Conservation (phyloP, 2,113 vertebrate species). For the Cyanoliseus patagonus region DNA sequence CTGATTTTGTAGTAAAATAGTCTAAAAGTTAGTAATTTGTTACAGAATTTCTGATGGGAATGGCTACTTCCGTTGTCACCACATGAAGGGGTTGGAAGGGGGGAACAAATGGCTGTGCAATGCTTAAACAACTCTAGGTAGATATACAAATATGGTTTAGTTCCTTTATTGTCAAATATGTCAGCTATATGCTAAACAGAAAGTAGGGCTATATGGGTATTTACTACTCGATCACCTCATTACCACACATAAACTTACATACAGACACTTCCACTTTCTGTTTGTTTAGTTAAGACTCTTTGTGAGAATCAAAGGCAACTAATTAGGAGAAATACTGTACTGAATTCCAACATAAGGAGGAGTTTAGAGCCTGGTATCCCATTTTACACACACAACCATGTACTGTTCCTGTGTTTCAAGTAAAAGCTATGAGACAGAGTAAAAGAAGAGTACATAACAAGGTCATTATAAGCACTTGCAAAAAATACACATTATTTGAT, state of each 20-base stretch:
- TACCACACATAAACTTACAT: background rate
- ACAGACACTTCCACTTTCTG: background rate
- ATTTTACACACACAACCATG: background rate
- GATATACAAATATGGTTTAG: background rate
- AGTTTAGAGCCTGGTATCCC: background rate
- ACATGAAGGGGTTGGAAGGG: background rate
- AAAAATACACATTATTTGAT: background rate
- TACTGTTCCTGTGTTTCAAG: background rate
- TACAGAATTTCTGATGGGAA: background rate
- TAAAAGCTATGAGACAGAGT: background rate
- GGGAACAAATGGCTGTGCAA: background rate
- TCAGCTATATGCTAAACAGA: background rate
- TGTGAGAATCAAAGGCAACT: constrained; percentile 36
- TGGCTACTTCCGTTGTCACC: background rate
- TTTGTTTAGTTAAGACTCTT: constrained; percentile 39
- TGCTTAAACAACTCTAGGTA: background rate
- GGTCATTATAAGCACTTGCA: background rate
- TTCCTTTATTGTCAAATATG: background rate
- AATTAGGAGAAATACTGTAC: constrained; percentile 19
- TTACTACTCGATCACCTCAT: background rate
- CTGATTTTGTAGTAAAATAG: background rate
- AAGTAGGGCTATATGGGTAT: background rate
- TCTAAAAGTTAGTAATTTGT: background rate
- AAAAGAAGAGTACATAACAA: background rate
- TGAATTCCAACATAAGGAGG: constrained; percentile 14